Evolutionary conservation across 35 echinoderm and acorn worm genomes (phyloP).

Genomic region (Ptychodera flava): DNA sequence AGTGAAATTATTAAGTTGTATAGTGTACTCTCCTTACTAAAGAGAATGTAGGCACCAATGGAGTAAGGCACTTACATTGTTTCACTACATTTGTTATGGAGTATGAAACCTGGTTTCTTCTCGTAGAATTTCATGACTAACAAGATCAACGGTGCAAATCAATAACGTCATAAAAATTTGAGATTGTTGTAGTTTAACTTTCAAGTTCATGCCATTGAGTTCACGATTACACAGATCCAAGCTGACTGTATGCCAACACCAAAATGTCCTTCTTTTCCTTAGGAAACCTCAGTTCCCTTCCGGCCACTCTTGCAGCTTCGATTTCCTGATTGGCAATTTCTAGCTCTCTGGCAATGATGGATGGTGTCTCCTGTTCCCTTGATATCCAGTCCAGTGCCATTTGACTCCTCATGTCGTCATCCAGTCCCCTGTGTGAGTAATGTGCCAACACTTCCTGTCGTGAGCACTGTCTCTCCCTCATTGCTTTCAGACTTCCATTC

Average conservation of each 20-base stretch:
- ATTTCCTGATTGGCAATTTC: conserved; percentile 73
- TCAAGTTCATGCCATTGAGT: too few relatives aligned
- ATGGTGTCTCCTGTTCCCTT: conserved; percentile 71
- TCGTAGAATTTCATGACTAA: too few relatives aligned
- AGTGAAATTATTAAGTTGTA: too few relatives aligned
- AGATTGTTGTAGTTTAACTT: too few relatives aligned
- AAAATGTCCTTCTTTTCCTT: conserved; percentile 99
- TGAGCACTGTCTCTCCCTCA: conserved; percentile 87
- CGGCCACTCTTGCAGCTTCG: conserved; percentile 71
- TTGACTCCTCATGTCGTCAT: conserved; percentile 98
- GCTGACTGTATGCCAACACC: conserved; percentile 95
- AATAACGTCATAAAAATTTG: too few relatives aligned
- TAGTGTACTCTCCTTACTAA: too few relatives aligned
- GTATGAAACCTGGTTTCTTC: too few relatives aligned
- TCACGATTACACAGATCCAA: conserved; percentile 66
- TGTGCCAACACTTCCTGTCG: conserved; percentile 78
- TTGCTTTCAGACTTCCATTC: conserved; percentile 97
- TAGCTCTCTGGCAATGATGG: conserved; percentile 75
- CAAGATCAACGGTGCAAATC: too few relatives aligned
- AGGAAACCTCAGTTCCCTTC: conserved; percentile 85
- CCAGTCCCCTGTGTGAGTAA: conserved; percentile 80
- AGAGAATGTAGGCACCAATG: too few relatives aligned
- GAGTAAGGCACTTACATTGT: too few relatives aligned
- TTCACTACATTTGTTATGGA: too few relatives aligned
- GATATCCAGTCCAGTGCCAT: conserved; percentile 99